Evolutionary conservation across 2,113 vertebrate species (phyloP), one percentile per base, ranked within the genome.

Genomic region (Sula dactylatra): DNA sequence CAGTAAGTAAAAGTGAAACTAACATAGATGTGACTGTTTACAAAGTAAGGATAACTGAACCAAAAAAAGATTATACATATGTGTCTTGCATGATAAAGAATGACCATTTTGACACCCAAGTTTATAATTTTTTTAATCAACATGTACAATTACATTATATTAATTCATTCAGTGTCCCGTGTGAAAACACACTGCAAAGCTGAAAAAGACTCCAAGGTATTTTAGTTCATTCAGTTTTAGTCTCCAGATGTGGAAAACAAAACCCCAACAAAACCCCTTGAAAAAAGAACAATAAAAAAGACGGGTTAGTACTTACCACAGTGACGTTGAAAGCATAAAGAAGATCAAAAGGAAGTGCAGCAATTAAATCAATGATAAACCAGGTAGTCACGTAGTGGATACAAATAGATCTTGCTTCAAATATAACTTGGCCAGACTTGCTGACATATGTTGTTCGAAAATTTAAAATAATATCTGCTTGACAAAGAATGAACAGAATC

Each of bases 371-470:
- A 79, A 99, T 99, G 98, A 99, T 98, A 97, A 99, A 99, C 99
- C 99, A 99, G 2, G 99, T 99, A 76, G 99, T 99, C 96, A 99
- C 98, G 66, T 99, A 99, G 98, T 99, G 99, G 97, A 99, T 99
- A 96, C 99, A 99, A 98, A 99, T 99, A 94, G 99, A 99, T 96
- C 99, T 98, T n/a, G 99, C 99, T 90, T 99, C 99, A 94, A 99
- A 99, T 97, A 99, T 99, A 94, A 99, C 99, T 98, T 99, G 99
- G 80, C 99, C 99, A 78, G 99, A 99, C 94, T 99, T 99, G 98
- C 99, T 99, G 97, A 99, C 99, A 50, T 99, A 99, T 8, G 98
- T 99, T 95, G 99, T 99, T 98, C 99, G 99, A 90, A 99, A 99
- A 98, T 99, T 99, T 97, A 99, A 99, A 98, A 99, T 98, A 92